Evolutionary conservation across 2,113 vertebrate species (phyloP).

Genomic region (Varanus komodoensis): DNA sequence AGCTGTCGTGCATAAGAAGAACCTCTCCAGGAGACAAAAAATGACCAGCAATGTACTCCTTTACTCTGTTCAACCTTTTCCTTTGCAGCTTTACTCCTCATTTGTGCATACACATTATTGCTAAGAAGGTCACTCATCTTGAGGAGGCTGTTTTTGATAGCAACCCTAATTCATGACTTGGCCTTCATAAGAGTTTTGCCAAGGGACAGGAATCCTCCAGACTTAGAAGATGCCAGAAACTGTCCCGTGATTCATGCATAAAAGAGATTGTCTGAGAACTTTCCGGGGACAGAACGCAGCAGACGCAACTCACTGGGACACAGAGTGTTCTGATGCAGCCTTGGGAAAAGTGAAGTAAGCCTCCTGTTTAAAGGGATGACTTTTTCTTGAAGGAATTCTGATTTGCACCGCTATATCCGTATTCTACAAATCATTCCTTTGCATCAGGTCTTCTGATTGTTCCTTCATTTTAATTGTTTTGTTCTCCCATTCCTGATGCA

Average conservation of each 20-base stretch:
- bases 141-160: not conserved
- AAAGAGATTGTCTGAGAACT: not conserved
- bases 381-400: not conserved
- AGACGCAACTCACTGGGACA: not conserved
- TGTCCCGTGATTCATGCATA: not conserved
- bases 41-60: not conserved
- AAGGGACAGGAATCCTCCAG: not conserved
- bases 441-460: not conserved
- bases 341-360: not conserved
- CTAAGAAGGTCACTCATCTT: not conserved
- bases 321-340: not conserved
- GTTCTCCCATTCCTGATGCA: not conserved
- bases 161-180: not conserved
- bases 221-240: not conserved
- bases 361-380: not conserved
- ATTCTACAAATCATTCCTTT: not conserved
- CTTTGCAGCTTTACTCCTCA: not conserved
- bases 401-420: not conserved
- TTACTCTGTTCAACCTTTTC: not conserved
- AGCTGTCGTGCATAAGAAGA: not conserved
- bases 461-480: not conserved
- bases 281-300: not conserved
- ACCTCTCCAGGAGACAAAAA: constrained; percentile 44
- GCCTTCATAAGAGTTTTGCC: not conserved
- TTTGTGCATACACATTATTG: not conserved